Evolutionary conservation across 2,113 vertebrate species (phyloP).

Genomic region (Peucedramus taeniatus): DNA sequence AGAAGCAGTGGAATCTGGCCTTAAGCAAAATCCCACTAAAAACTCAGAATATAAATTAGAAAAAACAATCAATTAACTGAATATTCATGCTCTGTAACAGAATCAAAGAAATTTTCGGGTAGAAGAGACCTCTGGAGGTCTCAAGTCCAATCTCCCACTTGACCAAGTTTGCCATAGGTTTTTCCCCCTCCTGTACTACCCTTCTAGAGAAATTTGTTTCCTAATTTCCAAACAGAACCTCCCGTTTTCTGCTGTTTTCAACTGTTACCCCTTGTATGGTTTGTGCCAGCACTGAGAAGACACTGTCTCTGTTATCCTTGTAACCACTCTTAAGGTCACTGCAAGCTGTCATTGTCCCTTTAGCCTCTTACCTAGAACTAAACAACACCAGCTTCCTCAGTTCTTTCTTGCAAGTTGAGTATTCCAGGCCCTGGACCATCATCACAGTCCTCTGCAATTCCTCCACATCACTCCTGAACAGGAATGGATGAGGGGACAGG

Average conservation of each 20-base stretch:
- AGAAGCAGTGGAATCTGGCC: background rate
- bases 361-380: background rate
- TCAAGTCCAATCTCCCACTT: background rate
- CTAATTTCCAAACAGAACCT: background rate
- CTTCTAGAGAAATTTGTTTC: background rate
- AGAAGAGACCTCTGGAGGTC: background rate
- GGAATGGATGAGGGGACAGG: background rate
- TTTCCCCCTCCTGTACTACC: background rate
- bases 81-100: background rate
- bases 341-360: background rate
- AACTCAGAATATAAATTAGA: background rate
- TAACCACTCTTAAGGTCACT: background rate
- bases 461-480: background rate
- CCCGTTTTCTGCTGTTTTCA: background rate
- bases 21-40: slow-evolving; percentile 15
- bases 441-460: background rate
- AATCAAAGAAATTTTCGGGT: background rate
- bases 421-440: background rate
- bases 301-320: background rate
- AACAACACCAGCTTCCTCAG: background rate
- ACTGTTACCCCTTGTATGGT: background rate
- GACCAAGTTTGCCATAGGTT: background rate
- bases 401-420: background rate
- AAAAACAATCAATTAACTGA: background rate
- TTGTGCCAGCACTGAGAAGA: background rate